Evolutionary conservation across 2,113 vertebrate species (phyloP), one percentile per base, ranked within the genome.

Genomic region (Dendrocopos noguchii): DNA sequence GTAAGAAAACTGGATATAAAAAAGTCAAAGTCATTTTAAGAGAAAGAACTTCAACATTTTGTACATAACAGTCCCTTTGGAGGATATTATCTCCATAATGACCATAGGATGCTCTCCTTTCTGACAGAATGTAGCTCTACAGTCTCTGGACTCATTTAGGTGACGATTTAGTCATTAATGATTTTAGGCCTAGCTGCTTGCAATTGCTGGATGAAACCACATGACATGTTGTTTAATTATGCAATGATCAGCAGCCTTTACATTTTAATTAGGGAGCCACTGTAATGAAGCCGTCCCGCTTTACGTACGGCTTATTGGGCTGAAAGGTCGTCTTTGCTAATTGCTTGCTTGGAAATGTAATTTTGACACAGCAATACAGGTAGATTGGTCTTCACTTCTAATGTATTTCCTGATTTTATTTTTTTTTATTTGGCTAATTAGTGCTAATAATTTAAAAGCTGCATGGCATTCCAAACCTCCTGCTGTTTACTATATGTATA

Each of bases 241-340:
- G 96, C 97, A 95, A 78, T 93, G 93, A 98, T 98, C 97, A 98
- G 97, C 96, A 97, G 96, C 96, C 96, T 98, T 98, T 97, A 97
- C 96, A 91, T 98, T 97, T 98, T 98, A 98, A 98, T 98, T 98
- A 98, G 96, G 65, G 70, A 95, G 56, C 79, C 88, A 82, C 89
- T 90, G 80, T 97, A 97, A 98, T 97, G 95, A 98, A 97, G 94
- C 95, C 61, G 33, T 97, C 90, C 91, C 92, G 70, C 86, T 96
- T 97, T 91, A 65, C 89, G 87, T 91, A 70, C 82, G 89, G 94
- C 94, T 96, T 91, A 60, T 90, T n/a, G 42, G 90, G 88, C 21
- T 83, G 94, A 97, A 97, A 96, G 97, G 97, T 97, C 87, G 53
- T 94, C 82, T 78, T 70, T 92, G 84, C 97, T 98, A 98, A 98